Evolutionary conservation across 2,113 vertebrate species (phyloP).

Genomic region (Echinops telfairi): DNA sequence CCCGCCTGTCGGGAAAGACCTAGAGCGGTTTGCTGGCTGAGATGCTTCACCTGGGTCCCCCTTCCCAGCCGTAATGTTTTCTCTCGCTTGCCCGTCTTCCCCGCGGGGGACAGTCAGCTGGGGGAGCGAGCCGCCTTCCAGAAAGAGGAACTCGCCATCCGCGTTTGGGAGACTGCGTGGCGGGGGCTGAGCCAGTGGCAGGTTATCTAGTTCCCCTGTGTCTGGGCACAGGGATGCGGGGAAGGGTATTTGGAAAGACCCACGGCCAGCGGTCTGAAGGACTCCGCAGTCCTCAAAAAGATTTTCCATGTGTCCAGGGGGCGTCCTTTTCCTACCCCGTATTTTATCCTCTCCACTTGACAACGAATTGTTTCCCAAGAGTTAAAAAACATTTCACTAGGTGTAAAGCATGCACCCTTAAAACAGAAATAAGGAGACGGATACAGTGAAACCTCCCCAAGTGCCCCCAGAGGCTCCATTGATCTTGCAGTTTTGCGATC

Average conservation of each 20-base stretch:
- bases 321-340: slow-evolving; percentile 17
- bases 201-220: not conserved
- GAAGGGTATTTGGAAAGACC: too few relatives aligned
- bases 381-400: not conserved
- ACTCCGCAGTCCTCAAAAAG: not conserved
- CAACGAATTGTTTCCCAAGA: slow-evolving; percentile 67
- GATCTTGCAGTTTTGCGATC: not conserved
- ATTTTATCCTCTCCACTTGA: slow-evolving; percentile 36
- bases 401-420: slow-evolving; percentile 56
- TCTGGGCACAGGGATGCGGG: not conserved
- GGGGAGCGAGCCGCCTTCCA: not conserved
- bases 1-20: not conserved
- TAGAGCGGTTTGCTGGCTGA: not conserved
- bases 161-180: not conserved
- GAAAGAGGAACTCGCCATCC: not conserved
- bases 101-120: not conserved
- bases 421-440: slow-evolving; percentile 26
- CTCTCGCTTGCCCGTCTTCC: not conserved
- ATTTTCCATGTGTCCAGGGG: not conserved
- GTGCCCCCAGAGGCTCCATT: not conserved
- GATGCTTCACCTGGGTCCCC: not conserved
- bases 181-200: not conserved
- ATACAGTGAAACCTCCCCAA: not conserved
- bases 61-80: not conserved
- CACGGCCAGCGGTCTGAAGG: not conserved